Evolutionary conservation across 2,888 invertebrate genomes (phyloP), one percentile per base, ranked within the genome.

Genomic region (Ennomos erosarius): DNA sequence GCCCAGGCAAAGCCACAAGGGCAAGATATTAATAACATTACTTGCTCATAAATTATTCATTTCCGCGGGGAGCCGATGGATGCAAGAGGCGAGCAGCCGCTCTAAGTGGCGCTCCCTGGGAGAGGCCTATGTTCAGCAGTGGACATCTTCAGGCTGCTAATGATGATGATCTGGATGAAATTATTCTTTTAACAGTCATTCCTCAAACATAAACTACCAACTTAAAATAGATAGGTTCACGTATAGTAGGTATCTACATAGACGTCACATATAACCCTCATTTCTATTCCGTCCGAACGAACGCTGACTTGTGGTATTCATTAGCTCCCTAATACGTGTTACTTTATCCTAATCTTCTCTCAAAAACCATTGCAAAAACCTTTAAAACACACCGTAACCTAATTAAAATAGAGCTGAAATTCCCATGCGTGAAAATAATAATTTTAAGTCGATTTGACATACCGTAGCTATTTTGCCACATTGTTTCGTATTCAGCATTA

Each of bases 311-410:
- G 87, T 76, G 87, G 87, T 84, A 84, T 88, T 88, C 88, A 88
- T 87, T 87, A 87, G 85, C 81, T 81, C 78, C 78, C 84, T 88
- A 88, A 88, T 88, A 87, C 87, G 81, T 86, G 87, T 87, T 88
- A 87, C 87, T 86, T 85, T 81, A 80, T 82, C 74, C 87, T 88
- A 88, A 88, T 88, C 87, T 87, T 82, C 78, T 76, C 74, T 80
- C 84, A 81, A 84, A 86, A 70, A 76, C 69, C 65, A 51, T 43
- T 39, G 6, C 2, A 1, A 1, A 1, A 35, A 60, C 65, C 49
- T 0, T 57, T 1, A 76, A 84, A 78, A 68, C 58, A 62, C 62
- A 74, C 78, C 71, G 46, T 77, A 67, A 40, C 0, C 0, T 0
- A 9, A 0, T 11, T 0, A 12, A 0, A 0, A 55, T 75, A 83